A percentile compares a stretch with the other conserved stretches of the same genome.
Conservation (phyloP, 2,888 invertebrate species). For the Ptycholaimellus sp. region DNA sequence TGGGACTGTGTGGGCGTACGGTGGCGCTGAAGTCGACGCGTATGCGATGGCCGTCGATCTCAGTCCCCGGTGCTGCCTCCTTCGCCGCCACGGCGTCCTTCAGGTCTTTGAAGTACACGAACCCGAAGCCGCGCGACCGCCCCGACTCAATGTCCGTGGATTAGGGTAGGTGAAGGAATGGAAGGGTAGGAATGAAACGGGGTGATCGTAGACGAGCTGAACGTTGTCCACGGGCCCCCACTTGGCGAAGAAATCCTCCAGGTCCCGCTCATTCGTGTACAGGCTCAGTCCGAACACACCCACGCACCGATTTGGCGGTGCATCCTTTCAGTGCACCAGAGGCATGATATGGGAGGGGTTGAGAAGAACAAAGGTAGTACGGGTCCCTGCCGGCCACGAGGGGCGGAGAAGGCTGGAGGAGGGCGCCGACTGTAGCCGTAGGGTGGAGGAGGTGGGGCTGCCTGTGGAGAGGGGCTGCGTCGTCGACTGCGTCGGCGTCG, state of each 20-base stretch:
- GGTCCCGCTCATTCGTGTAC: conserved; percentile 68
- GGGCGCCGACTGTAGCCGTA: too few species aligned
- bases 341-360: too few species aligned
- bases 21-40: conserved; percentile 20
- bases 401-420: too few species aligned
- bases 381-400: too few species aligned
- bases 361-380: too few species aligned
- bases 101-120: conserved; percentile 15
- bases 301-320: conserved; percentile 60
- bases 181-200: too few species aligned
- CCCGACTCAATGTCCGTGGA: too few species aligned
- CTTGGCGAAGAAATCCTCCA: conserved; percentile 69
- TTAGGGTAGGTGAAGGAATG: too few species aligned
- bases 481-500: too few species aligned
- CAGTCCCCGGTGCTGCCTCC: conserved; percentile 10
- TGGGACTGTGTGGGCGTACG: conserved; percentile 18
- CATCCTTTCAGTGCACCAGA: too few species aligned
- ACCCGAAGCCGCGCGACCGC: conserved; percentile 20
- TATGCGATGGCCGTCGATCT: conserved; percentile 14
- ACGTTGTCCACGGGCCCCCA: conserved; percentile 73
- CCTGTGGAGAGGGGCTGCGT: too few species aligned
- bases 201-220: conserved; percentile 81
- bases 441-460: too few species aligned
- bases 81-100: conserved; percentile 16
- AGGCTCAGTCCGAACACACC: conserved; percentile 83